Conservation (phyloP, 2,113 vertebrate species). For the Varanus salvator region DNA sequence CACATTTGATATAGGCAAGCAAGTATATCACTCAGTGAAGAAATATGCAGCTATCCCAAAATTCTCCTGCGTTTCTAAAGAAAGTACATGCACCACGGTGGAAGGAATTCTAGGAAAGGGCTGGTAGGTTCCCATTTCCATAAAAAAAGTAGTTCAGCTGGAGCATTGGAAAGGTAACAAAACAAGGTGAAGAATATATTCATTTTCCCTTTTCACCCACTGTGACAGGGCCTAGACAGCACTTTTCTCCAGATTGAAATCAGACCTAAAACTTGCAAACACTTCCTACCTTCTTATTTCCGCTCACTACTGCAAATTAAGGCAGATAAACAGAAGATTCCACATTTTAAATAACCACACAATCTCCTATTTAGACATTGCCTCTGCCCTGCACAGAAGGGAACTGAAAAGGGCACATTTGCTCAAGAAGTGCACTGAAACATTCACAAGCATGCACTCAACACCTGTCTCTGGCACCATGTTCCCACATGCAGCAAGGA, state of each 20-base stretch:
- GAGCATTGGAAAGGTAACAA: not conserved
- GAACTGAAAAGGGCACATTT: not conserved
- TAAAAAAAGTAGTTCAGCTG: not conserved
- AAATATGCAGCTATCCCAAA: not conserved
- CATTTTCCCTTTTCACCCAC: not conserved
- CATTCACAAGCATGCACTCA: not conserved
- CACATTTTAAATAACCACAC: not conserved
- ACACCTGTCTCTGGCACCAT: not conserved
- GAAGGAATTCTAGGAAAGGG: not conserved
- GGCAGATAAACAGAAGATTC: not conserved
- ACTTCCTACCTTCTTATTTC: not conserved
- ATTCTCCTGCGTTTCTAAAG: not conserved
- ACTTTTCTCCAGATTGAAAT: not conserved
- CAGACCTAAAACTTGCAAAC: not conserved
- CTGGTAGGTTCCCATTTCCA: not conserved
- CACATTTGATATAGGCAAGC: not conserved
- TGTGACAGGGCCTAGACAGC: not conserved
- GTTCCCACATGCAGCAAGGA: not conserved
- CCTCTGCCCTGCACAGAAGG: not conserved
- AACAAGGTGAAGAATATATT: not conserved
- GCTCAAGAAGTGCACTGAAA: not conserved
- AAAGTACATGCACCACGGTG: not conserved
- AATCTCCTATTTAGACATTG: not conserved
- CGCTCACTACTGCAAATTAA: not conserved
- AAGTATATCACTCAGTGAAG: not conserved